Conservation (phyloP, 2,888 invertebrate genomes). For the Rhyacophila evoluta region DNA sequence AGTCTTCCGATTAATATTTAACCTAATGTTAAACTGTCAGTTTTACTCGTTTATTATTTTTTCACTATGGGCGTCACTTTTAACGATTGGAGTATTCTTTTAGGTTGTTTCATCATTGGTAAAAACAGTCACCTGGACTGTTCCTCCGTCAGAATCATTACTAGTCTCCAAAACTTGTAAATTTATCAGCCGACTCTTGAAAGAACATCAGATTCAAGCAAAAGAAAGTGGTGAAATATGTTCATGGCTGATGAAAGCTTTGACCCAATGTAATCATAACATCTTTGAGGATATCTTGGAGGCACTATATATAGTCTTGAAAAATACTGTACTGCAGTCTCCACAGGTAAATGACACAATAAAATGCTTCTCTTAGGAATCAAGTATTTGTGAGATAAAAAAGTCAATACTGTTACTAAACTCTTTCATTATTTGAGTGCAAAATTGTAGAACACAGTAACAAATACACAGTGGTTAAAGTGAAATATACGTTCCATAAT, state of each 20-base stretch:
- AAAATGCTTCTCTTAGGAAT: too few species aligned
- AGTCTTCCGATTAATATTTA: too few species aligned
- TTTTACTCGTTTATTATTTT: too few species aligned
- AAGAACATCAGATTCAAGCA: constrained; percentile 59
- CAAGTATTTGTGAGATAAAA: too few species aligned
- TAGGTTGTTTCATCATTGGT: constrained; percentile 56
- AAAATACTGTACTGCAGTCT: constrained; percentile 57
- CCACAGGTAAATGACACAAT: constrained; percentile 36
- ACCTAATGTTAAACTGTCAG: too few species aligned
- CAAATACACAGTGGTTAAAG: too few species aligned
- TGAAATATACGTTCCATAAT: too few species aligned
- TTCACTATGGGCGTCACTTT: too few species aligned
- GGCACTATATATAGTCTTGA: constrained; percentile 61
- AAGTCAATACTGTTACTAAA: too few species aligned
- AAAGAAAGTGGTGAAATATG: constrained; percentile 59
- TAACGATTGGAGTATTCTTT: too few species aligned
- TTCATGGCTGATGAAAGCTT: constrained; percentile 61
- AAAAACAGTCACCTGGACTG: constrained; percentile 60
- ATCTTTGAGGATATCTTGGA: constrained; percentile 59
- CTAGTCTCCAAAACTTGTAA: constrained; percentile 62
- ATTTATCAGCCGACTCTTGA: constrained; percentile 60
- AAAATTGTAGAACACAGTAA: too few species aligned
- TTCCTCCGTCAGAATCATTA: constrained; percentile 60
- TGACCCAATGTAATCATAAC: constrained; percentile 58
- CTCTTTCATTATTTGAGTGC: too few species aligned